Base-by-base conservation (phyloP, 2,888 invertebrate species). In the Galerucella nymphaeae region DNA sequence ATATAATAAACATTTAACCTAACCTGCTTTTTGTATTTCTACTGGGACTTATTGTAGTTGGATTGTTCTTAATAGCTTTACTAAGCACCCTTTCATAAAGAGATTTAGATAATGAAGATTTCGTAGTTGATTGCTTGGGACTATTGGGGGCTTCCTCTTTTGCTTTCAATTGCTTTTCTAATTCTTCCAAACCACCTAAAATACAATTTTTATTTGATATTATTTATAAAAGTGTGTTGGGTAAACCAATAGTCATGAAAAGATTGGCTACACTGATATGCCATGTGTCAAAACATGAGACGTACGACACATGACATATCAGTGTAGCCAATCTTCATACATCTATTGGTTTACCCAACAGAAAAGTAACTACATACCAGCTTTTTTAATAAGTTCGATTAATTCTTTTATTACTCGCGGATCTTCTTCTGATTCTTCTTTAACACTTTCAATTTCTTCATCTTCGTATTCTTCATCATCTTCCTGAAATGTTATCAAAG, bases 321-420 rank as follows among this genome's bases (percentile, higher is more conserved):
- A n/a, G n/a, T 4, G 8, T 42, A 8, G 2, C 42, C 42, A 10
- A 42, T 42, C 2, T 42, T 42, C 13, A 42, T 42, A n/a, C n/a
- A n/a, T n/a, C n/a, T n/a, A n/a, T n/a, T n/a, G n/a, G n/a, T n/a
- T n/a, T n/a, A n/a, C n/a, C n/a, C n/a, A n/a, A n/a, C n/a, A n/a
- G 16, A n/a, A 14, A 30, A 30, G 9, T 1, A n/a, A 30, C 5
- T 45, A 86, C 88, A 87, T 80, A 90, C 95, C 95, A 72, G 94
- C 93, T 90, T 95, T 95, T 84, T 92, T 94, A 77, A 96, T 95
- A 2, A 96, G 88, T 77, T 93, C 93, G 66, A 96, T 92, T 6
- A 96, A 87, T 84, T 96, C 95, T 82, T 95, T 95, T 71, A 95
- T 92, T 0, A 95, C 94, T 83, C 86, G 90, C 0, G 93, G 93